phyloP scores from a whole-genome alignment of 2,113 vertebrate genomes.

The Perognathus longimembris region DNA sequence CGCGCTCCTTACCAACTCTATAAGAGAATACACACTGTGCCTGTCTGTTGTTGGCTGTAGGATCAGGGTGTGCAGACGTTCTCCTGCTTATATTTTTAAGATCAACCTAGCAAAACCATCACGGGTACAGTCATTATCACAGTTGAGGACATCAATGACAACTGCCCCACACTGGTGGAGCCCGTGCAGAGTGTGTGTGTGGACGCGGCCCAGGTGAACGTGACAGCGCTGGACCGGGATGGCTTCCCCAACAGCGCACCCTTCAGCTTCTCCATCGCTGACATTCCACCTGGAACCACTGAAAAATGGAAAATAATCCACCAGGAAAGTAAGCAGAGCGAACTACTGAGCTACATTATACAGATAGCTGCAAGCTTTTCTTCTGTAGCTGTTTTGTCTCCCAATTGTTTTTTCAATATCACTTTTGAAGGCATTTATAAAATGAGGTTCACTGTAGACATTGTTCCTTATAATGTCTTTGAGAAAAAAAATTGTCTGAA shows the following conservation, averaged over 20 bases:
- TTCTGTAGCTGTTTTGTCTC: background rate
- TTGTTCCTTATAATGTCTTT: too few relatives aligned
- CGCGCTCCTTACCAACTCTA: background rate
- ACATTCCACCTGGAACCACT: constrained; percentile 79
- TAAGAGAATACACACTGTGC: background rate
- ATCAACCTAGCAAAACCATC: constrained; percentile 88
- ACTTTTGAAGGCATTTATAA: background rate
- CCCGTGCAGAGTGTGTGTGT: constrained; percentile 87
- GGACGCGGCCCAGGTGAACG: constrained; percentile 82
- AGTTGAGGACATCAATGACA: constrained; percentile 93
- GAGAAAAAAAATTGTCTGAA: background rate
- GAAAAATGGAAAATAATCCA: constrained; percentile 89
- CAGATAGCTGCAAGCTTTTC: background rate
- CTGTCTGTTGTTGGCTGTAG: background rate
- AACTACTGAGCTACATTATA: background rate
- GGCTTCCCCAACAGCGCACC: constrained; percentile 89
- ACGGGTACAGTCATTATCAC: constrained; percentile 93
- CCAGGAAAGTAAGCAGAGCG: constrained; percentile 90
- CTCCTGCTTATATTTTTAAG: constrained; percentile 79
- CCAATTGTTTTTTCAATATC: background rate
- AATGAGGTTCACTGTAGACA: too few relatives aligned
- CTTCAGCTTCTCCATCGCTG: constrained; percentile 89
- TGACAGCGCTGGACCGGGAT: constrained; percentile 91
- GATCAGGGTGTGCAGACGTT: background rate
- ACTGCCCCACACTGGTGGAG: constrained; percentile 90